phyloP scores from a whole-genome alignment of 2,797 vertebrate species.

The Cynopterus sphinx region DNA sequence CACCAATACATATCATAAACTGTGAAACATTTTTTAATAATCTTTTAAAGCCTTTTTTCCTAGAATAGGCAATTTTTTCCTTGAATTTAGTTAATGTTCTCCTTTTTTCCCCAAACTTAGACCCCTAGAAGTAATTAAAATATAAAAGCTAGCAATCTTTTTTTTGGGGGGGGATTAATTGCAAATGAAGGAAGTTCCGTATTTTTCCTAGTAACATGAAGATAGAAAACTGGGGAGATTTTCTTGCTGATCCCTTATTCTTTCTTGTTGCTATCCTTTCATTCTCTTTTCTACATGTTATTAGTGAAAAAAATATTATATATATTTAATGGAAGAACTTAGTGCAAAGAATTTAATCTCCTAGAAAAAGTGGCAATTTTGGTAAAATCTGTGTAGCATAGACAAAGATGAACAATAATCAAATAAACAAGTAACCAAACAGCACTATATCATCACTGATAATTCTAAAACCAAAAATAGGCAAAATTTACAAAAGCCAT shows the following conservation, averaged over 20 bases:
- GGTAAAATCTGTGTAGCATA: neutral
- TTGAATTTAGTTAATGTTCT: constrained; percentile 40
- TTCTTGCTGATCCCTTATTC: neutral
- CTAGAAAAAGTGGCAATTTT: neutral
- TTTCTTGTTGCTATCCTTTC: neutral
- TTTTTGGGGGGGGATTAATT: neutral
- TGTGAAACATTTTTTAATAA: neutral
- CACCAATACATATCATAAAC: constrained; percentile 29
- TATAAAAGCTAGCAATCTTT: neutral
- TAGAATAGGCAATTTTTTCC: neutral
- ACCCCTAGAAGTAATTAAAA: neutral
- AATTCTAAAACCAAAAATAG: neutral
- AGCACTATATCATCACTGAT: neutral
- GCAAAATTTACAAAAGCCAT: neutral
- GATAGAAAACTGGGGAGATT: neutral
- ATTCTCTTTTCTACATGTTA: neutral
- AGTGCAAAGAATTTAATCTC: constrained; percentile 1
- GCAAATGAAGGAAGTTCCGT: neutral
- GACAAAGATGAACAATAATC: neutral
- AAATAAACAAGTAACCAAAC: neutral
- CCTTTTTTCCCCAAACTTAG: neutral
- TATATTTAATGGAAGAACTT: neutral
- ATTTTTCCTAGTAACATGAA: neutral
- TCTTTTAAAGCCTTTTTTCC: constrained; percentile 29
- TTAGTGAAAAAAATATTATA: neutral